Evolutionary conservation across 2,888 invertebrate genomes (phyloP), one percentile per base, ranked within the genome.

Genomic region (Trachelus iudaicus): DNA sequence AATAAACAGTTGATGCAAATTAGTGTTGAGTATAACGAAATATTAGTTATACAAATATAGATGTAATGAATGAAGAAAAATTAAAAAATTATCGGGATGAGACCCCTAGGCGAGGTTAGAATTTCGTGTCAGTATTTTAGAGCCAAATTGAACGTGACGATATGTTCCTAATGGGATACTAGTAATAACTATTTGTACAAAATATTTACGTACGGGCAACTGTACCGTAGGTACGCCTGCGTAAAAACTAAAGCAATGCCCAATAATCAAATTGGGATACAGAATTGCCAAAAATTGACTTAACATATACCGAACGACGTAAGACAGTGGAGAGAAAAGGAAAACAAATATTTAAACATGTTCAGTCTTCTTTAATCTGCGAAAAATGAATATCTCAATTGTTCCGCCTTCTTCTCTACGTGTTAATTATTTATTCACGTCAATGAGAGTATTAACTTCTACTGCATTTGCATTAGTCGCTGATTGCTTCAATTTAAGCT

Each of bases 1-100:
- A n/a, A 23, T 30, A 37, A n/a, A 56, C 6, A 56, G 56, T 12
- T 35, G 35, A 11, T 74, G 23, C 34, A 73, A 69, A 78, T 34
- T 75, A 68, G 78, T 35, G 71, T 75, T 75, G 68, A 78, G 76
- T 73, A 76, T 68, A 15, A 69, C 33, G 75, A 71, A 78, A 76
- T 78, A 76, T 78, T 78, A 76, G 56, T 34, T 75, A 34, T 75
- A 35, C 56, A 78, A 81, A 81, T 79, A 79, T 80, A 23, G 79
- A 81, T 68, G 75, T 80, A 73, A 78, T 69, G n/a, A 73, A 73
- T 15, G 33, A 56, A 73, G 15, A 56, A 34, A 31, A 56, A 9
- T 35, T 34, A 33, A 6, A 56, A 77, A 76, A 31, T 73, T n/a
- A 73, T 78, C 69, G 73, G 31, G 71, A 6, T 23, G 2, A 33